Percentiles rank a stretch among this genome's conserved stretches.
phyloP scores from a whole-genome alignment of 2,113 vertebrate species.

The Vulpes ferrilata region DNA sequence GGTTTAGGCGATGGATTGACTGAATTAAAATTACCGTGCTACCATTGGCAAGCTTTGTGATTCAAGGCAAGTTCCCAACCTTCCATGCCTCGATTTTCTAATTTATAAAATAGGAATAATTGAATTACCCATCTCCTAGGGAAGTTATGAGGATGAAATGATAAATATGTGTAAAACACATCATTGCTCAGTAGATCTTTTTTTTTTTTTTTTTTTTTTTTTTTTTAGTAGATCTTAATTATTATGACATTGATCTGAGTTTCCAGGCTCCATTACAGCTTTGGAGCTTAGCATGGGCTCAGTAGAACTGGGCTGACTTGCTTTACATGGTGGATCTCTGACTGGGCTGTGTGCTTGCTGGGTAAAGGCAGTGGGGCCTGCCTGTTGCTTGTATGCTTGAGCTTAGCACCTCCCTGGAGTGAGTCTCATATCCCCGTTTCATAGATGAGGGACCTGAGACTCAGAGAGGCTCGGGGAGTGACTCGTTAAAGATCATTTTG shows the following conservation, averaged over 20 bases:
- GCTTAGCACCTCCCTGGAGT: background rate
- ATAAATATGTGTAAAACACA: background rate
- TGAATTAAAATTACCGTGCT: background rate
- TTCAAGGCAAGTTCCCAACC: background rate
- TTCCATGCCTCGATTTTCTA: background rate
- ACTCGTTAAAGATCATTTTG: background rate
- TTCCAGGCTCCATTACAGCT: background rate
- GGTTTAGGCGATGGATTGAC: background rate
- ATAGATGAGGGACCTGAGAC: background rate
- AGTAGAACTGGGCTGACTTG: background rate
- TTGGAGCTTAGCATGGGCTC: background rate
- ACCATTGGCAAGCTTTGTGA: background rate
- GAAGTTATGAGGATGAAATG: background rate
- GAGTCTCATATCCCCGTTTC: background rate
- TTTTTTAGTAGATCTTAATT: background rate
- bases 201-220: too few relatives aligned
- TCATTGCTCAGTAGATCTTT: background rate
- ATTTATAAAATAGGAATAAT: conserved; percentile 1
- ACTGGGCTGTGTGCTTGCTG: too few relatives aligned
- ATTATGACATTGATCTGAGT: background rate
- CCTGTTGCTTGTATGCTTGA: accelerated
- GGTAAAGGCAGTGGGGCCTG: accelerated
- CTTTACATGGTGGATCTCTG: background rate
- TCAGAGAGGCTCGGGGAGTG: background rate
- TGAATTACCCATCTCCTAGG: background rate